A percentile compares a stretch with the other conserved stretches of the same genome.
Conservation (phyloP, 2,888 invertebrate genomes). For the Tethea ocularis region DNA sequence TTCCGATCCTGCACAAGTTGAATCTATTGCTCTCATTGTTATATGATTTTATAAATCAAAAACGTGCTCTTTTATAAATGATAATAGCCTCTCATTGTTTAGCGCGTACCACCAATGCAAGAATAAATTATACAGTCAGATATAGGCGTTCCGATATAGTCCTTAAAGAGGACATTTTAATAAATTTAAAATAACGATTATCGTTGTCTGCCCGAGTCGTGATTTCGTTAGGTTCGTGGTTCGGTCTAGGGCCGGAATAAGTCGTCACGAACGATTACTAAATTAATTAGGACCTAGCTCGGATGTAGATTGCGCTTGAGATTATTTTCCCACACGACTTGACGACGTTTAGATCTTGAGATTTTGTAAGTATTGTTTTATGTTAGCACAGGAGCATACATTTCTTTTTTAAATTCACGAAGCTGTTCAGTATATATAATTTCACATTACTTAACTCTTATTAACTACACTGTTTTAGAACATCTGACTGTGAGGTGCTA, state of each 20-base stretch:
- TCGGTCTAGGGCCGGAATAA: conserved; percentile 77
- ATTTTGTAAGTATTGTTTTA: conserved; percentile 70
- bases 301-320: conserved; percentile 78
- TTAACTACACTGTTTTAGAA: not conserved
- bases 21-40: not conserved
- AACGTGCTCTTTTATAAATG: conserved; percentile 62
- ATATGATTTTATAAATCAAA: conserved; percentile 46
- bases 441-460: not conserved
- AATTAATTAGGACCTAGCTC: conserved; percentile 82
- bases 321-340: conserved; percentile 83
- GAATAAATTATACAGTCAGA: conserved; percentile 83
- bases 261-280: conserved; percentile 84
- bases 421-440: not conserved
- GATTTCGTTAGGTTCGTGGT: conserved; percentile 83
- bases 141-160: conserved; percentile 80
- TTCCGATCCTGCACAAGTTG: not conserved
- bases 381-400: conserved; percentile 39
- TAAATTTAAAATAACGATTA: conserved; percentile 84
- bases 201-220: conserved; percentile 81
- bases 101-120: conserved; percentile 67
- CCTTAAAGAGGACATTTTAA: conserved; percentile 83
- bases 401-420: conserved; percentile 24
- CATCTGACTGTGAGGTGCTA: too few species aligned
- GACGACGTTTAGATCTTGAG: conserved; percentile 68
- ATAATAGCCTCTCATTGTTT: conserved; percentile 74